A percentile compares a stretch with the other conserved stretches of the same genome.
Conservation (phyloP, 2,797 vertebrate genomes). For the Manis pentadactyla region DNA sequence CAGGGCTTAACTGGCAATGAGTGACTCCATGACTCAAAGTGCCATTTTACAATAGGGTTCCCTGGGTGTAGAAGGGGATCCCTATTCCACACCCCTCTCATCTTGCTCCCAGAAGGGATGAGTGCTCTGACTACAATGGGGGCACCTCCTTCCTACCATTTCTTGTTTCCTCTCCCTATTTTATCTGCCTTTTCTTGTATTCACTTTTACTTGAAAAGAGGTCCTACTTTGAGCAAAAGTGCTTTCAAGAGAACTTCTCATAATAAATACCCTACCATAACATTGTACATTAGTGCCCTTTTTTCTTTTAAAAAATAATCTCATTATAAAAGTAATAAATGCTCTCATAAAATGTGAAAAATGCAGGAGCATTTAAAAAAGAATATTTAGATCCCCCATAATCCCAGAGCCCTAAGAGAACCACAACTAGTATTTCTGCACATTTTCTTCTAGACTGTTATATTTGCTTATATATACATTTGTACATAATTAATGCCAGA, state of each 20-base stretch:
- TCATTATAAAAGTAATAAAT: conserved; percentile 46
- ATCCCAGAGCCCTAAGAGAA: conserved; percentile 31
- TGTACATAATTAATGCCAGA: background rate
- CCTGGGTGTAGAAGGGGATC: background rate
- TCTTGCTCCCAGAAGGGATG: background rate
- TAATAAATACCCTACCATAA: conserved; percentile 42
- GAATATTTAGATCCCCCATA: conserved; percentile 45
- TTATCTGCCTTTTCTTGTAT: background rate
- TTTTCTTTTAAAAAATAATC: conserved; percentile 10
- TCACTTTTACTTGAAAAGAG: conserved; percentile 36
- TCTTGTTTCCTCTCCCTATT: background rate
- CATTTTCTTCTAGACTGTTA: background rate
- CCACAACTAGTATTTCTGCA: background rate
- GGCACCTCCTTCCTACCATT: background rate
- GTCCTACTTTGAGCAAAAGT: conserved; percentile 16
- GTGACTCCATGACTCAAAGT: background rate
- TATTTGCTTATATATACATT: background rate
- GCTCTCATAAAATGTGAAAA: conserved; percentile 40
- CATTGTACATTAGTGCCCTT: background rate
- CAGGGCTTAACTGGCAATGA: background rate
- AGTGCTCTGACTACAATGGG: background rate
- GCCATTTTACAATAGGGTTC: background rate
- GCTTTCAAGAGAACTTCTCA: conserved; percentile 29
- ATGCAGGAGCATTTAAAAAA: conserved; percentile 14
- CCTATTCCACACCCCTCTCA: background rate